A percentile compares a stretch with the other conserved stretches of the same genome.
Conservation (phyloP, 2,888 invertebrate genomes). For the Digitonthophagus gazella region DNA sequence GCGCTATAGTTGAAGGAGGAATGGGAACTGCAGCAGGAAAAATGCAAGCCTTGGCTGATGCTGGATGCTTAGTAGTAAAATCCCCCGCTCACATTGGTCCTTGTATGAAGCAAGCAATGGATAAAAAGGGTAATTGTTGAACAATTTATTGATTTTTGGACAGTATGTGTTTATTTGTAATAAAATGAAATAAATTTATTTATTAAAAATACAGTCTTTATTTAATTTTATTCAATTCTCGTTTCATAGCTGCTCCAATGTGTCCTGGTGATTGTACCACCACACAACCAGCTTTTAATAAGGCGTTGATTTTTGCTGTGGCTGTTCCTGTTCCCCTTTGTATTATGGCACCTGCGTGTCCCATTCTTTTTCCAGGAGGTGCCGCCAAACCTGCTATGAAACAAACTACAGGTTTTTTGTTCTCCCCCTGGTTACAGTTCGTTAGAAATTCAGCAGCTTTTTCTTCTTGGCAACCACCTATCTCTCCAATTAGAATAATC, state of each 20-base stretch:
- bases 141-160: too few relatives aligned
- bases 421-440: constrained; percentile 69
- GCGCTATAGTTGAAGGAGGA: constrained; percentile 97
- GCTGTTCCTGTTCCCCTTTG: constrained; percentile 97
- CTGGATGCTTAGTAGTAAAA: constrained; percentile 85
- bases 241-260: constrained; percentile 79
- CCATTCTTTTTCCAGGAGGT: constrained; percentile 96
- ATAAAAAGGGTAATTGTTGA: background rate
- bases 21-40: constrained; percentile 96
- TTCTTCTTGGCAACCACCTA: constrained; percentile 94
- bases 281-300: constrained; percentile 83
- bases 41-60: constrained; percentile 84
- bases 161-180: too few relatives aligned
- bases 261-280: constrained; percentile 90
- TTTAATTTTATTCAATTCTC: constrained; percentile 50
- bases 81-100: constrained; percentile 91
- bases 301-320: constrained; percentile 89
- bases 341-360: constrained; percentile 98
- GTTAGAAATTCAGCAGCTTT: constrained; percentile 87
- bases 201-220: background rate
- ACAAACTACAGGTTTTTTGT: constrained; percentile 89
- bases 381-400: constrained; percentile 98
- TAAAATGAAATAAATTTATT: background rate
- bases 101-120: constrained; percentile 63
- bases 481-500: constrained; percentile 95